Evolutionary conservation across 2,888 invertebrate genomes (phyloP), one percentile per base, ranked within the genome.

Genomic region (Operophtera brumata): DNA sequence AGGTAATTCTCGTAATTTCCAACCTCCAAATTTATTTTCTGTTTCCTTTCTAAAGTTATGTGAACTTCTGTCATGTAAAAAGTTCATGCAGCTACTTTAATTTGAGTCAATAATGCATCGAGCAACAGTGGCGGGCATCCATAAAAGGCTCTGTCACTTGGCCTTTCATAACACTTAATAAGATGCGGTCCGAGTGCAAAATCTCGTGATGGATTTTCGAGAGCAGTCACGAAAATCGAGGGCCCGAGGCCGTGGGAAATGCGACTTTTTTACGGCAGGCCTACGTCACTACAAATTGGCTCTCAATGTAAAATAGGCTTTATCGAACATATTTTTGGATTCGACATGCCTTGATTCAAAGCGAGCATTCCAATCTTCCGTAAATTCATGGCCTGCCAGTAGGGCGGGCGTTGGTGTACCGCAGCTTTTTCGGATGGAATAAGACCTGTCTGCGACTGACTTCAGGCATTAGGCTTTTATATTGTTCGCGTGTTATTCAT

Each of bases 101-200:
- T 49, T 58, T 60, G 35, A 47, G 52, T 48, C 57, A 49, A 51
- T 47, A 59, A 52, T 41, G 39, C 58, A 59, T 58, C 56, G 60
- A 58, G 62, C 54, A 54, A 54, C 60, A 51, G 59, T 56, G 64
- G 56, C 53, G 49, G 58, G 60, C 62, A 56, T 54, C 71, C 64
- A 62, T 84, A 85, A 83, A 88, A 80, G 86, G 84, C 67, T 61
- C 75, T 80, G 84, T 84, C 84, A 84, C 80, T 82, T 80, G 70
- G 76, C 78, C 81, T 86, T 86, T 87, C 86, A 87, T 86, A 86
- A 85, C 77, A 81, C 79, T 80, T 83, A 84, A 86, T 82, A 82
- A 82, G 82, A 84, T 84, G 77, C 82, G 77, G 80, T 77, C 71
- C 71, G 78, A 81, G 79, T 82, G 84, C 81, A 75, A 82, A 79